Conservation (phyloP, 2,797 vertebrate species). For the Synaphobranchus kaupii region DNA sequence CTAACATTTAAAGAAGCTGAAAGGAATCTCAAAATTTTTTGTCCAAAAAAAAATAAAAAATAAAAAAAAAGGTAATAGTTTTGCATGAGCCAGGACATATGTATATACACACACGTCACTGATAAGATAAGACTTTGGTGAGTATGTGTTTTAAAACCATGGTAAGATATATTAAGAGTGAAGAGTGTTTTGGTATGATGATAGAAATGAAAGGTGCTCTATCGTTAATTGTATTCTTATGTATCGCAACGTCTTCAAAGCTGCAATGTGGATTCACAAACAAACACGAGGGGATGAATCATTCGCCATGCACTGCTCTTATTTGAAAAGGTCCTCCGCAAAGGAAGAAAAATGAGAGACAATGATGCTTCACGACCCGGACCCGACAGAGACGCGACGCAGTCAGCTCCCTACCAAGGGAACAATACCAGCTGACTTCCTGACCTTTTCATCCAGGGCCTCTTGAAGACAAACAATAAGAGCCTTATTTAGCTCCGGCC, state of each 20-base stretch:
- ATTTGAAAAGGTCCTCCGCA: background rate
- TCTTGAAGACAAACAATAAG: constrained; percentile 65
- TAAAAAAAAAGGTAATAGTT: background rate
- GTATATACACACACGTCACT: background rate
- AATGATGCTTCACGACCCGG: constrained; percentile 27
- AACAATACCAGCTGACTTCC: constrained; percentile 73
- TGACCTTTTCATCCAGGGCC: constrained; percentile 62
- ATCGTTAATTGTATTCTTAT: background rate
- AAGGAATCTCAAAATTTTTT: background rate
- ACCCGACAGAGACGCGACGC: constrained; percentile 45
- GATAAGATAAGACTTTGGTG: background rate
- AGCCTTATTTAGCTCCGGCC: constrained; percentile 63
- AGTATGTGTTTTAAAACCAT: background rate
- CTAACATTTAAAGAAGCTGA: background rate
- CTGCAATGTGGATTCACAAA: background rate
- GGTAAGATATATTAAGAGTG: too few species aligned
- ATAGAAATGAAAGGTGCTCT: background rate
- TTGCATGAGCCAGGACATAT: background rate
- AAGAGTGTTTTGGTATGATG: background rate
- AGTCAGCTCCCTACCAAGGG: constrained; percentile 49
- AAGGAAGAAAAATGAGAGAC: constrained; percentile 6
- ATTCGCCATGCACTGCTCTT: background rate
- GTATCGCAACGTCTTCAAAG: background rate
- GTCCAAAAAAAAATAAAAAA: too few species aligned
- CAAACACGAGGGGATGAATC: background rate